Conservation (phyloP, 2,113 vertebrate species). For the Anas platyrhynchos region DNA sequence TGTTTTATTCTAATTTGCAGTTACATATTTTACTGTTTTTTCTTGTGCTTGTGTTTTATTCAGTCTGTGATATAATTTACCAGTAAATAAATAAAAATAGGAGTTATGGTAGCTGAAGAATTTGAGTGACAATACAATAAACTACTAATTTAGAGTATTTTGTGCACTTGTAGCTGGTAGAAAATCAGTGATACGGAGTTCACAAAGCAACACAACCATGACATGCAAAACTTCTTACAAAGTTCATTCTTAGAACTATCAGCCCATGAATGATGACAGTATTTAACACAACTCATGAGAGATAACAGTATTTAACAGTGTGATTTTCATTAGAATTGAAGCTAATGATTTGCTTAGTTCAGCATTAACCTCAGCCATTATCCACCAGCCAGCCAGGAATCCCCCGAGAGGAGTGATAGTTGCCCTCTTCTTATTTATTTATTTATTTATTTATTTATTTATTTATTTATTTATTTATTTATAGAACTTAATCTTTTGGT, state of each 20-base stretch:
- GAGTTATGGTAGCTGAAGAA: not conserved
- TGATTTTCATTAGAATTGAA: conserved; percentile 18
- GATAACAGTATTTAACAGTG: conserved; percentile 10
- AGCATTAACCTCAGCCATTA: not conserved
- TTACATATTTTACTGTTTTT: not conserved
- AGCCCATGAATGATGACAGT: conserved; percentile 41
- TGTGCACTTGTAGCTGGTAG: not conserved
- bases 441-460: no score
- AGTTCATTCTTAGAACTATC: conserved; percentile 3
- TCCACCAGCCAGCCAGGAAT: not conserved
- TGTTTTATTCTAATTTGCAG: not conserved
- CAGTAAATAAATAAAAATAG: not conserved
- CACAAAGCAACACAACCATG: not conserved
- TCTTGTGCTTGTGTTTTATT: not conserved
- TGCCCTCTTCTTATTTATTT: not conserved
- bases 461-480: no score
- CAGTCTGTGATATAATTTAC: not conserved
- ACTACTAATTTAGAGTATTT: not conserved
- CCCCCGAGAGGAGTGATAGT: not conserved
- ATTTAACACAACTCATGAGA: conserved; percentile 41
- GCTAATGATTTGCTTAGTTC: conserved; percentile 9
- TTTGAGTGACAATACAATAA: not conserved
- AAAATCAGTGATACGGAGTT: not conserved
- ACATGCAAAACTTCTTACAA: not conserved
- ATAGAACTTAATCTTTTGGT: not conserved